Base-by-base conservation (phyloP, 2,113 vertebrate genomes). In the Oxygymnocypris stewartii region DNA sequence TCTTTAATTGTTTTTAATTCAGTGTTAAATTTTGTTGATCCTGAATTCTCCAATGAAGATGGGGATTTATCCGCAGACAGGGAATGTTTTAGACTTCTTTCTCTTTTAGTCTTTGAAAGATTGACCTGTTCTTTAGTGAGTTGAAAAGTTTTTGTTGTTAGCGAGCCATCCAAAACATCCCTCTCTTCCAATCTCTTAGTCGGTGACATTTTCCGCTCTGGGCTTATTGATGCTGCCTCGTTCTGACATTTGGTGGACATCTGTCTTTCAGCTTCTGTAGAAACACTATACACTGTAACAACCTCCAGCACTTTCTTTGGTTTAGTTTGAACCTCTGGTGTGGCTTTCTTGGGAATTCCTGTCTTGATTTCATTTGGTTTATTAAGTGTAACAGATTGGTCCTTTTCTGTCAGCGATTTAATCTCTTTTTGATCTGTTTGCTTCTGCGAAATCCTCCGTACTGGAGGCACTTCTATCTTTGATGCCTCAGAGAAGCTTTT, bases 331-430 rank as follows among this genome's bases (percentile, higher is more conserved):
- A 82, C 13, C 10, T 93, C 93, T 74, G 88, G 90, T 59, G 86
- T 13, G 9, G 88, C 79, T 86, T 91, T 93, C 89, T 93, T 93
- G 11, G 93, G 93, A 79, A 95, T 93, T 92, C 92, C 94, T 42
- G 93, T 92, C 89, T 93, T 94, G 69, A n/a, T 85, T 67, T 88
- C 81, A 12, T 0, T 61, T 42, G 4, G 25, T 35, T 85, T 67
- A 61, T 37, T 89, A 65, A 57, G 79, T 35, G 47, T 42, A 74
- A 25, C 40, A 20, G 59, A 49, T 82, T 89, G 90, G 59, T 94
- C 91, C 83, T 92, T 94, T 65, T 83, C 44, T 65, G 88, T 85
- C n/a, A 91, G 90, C 28, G 90, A 89, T 75, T 54, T 18, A 59
- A 87, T 89, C 42, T 63, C 88, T 0, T 88, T 86, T 90, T 87